Evolutionary conservation across 2,888 invertebrate species (phyloP).

Genomic region (Polyommatus iphigenia): DNA sequence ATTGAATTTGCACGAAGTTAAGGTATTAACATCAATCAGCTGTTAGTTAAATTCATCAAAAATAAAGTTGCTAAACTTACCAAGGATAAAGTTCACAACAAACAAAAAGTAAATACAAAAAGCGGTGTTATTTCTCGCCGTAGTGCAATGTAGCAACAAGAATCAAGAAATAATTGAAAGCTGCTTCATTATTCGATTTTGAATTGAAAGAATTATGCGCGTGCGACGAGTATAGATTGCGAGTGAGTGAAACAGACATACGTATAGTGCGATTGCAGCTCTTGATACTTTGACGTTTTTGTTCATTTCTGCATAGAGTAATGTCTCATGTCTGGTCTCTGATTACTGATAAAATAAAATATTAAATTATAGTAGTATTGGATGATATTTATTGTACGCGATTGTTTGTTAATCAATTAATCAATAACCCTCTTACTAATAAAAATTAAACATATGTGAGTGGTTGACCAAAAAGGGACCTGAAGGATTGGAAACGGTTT

Average conservation of each 20-base stretch:
- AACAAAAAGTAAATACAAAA: slow-evolving; percentile 37
- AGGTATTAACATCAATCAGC: neutral
- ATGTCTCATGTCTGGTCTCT: too few relatives aligned
- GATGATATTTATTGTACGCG: too few relatives aligned
- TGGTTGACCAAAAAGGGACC: too few relatives aligned
- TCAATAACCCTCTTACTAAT: too few relatives aligned
- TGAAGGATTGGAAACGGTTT: too few relatives aligned
- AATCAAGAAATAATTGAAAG: slow-evolving; percentile 57
- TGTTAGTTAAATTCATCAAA: neutral
- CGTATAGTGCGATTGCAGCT: slow-evolving; percentile 36
- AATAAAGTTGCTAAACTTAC: slow-evolving; percentile 24
- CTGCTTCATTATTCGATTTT: slow-evolving; percentile 55
- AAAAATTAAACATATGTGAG: too few relatives aligned
- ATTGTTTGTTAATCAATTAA: too few relatives aligned
- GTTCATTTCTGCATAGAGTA: neutral
- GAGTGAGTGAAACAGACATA: slow-evolving; percentile 49
- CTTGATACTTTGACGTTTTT: slow-evolving; percentile 48
- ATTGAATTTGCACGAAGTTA: neutral
- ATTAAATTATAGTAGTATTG: too few relatives aligned
- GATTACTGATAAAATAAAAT: too few relatives aligned
- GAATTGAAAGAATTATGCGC: slow-evolving; percentile 53
- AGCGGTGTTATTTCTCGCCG: slow-evolving; percentile 35
- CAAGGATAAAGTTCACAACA: slow-evolving; percentile 28
- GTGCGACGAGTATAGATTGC: slow-evolving; percentile 52
- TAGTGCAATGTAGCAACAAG: slow-evolving; percentile 49